Conservation (phyloP, 2,113 vertebrate species). For the Smithornis capensis region DNA sequence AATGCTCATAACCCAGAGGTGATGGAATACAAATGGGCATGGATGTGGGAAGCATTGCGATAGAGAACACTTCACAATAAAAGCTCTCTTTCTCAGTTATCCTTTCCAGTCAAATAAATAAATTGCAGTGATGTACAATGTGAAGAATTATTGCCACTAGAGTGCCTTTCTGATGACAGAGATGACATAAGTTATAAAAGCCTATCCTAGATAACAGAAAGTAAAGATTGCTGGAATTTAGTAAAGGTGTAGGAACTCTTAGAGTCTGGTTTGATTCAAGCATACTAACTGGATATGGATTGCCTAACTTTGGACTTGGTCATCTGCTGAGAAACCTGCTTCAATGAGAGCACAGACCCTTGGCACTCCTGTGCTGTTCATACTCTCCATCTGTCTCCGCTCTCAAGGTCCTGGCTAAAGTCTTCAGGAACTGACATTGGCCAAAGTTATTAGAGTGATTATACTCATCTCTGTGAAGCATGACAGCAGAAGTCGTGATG, state of each 20-base stretch:
- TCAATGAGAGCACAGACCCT: neutral
- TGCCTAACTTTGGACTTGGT: neutral
- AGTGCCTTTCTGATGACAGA: constrained; percentile 24
- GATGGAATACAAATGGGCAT: constrained; percentile 14
- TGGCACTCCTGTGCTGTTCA: neutral
- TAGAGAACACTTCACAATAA: constrained; percentile 22
- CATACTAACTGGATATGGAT: neutral
- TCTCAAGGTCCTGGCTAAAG: neutral
- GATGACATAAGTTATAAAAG: constrained; percentile 5
- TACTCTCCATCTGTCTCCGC: neutral
- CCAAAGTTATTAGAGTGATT: neutral
- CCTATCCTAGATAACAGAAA: constrained; percentile 15
- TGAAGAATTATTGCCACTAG: constrained; percentile 39
- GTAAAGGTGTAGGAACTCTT: neutral
- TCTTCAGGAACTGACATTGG: neutral
- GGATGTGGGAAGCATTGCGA: constrained; percentile 12
- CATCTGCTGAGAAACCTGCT: neutral
- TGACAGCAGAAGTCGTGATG: neutral
- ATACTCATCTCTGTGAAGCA: neutral
- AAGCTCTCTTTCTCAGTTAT: constrained; percentile 13
- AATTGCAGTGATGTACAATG: constrained; percentile 17
- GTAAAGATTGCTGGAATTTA: constrained; percentile 11
- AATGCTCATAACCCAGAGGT: constrained; percentile 27
- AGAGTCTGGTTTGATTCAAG: neutral
- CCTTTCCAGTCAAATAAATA: constrained; percentile 49